phyloP scores from a whole-genome alignment of 2,113 vertebrate genomes.

The Toxotes jaculatrix region DNA sequence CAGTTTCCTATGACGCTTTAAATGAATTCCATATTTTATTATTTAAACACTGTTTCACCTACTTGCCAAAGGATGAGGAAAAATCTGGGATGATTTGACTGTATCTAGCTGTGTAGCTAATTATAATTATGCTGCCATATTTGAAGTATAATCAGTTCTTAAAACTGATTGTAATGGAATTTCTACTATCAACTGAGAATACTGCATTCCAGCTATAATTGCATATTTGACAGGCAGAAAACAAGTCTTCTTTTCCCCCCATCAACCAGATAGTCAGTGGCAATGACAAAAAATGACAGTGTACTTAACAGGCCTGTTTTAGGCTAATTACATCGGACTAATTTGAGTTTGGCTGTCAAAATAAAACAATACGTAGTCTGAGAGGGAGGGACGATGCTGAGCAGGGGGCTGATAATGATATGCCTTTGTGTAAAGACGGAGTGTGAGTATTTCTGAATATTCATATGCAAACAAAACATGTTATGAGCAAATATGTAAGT shows the following conservation, averaged over 20 bases:
- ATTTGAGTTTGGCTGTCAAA: slow-evolving; percentile 70
- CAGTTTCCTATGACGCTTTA: slow-evolving; percentile 11
- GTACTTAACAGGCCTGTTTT: slow-evolving; percentile 64
- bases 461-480: not conserved
- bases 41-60: slow-evolving; percentile 23
- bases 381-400: slow-evolving; percentile 23
- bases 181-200: slow-evolving; percentile 17
- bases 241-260: not conserved
- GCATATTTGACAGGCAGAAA: slow-evolving; percentile 35
- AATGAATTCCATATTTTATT: slow-evolving; percentile 22
- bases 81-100: slow-evolving; percentile 16
- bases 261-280: slow-evolving; percentile 21
- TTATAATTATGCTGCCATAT: slow-evolving; percentile 35
- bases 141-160: slow-evolving; percentile 34
- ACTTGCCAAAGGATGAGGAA: slow-evolving; percentile 2
- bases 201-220: slow-evolving; percentile 35
- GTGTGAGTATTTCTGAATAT: slow-evolving; percentile 11
- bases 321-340: slow-evolving; percentile 70
- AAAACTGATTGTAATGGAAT: slow-evolving; percentile 35
- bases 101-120: slow-evolving; percentile 10
- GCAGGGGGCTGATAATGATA: slow-evolving; percentile 26
- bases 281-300: slow-evolving; percentile 60
- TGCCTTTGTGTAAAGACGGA: slow-evolving; percentile 3
- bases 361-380: slow-evolving; percentile 59
- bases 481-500: not conserved